Base-by-base conservation (phyloP, 2,113 vertebrate genomes). In the Phalacrocorax aristotelis region DNA sequence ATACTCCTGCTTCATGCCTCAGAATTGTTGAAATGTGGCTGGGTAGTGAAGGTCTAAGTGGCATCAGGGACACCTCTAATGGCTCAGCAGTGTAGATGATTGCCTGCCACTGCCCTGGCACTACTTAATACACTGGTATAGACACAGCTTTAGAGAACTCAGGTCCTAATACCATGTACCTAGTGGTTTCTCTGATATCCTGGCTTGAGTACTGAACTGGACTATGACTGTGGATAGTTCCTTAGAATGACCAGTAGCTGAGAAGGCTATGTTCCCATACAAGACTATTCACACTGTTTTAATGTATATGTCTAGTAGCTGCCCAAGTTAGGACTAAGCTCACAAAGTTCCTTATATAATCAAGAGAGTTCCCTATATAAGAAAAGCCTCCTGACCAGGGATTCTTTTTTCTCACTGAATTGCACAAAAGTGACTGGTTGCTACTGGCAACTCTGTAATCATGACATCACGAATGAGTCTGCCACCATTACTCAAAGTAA, bases 11-110 rank as follows among this genome's bases (percentile, higher is more conserved):
- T 66, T 71, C 26, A 3, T 74, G 22, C 11, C 14, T 51, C 2
- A 16, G 58, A 60, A 34, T 11, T 76, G 12, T 26, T 83, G 62
- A 76, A 68, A 80, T 9, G 14, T 11, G 51, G 2, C 19, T 80
- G 20, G 3, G 14, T 76, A 25, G 6, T 25, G 21, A 54, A 2
- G 6, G 22, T 51, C 5, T 60, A 83, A 86, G 62, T 16, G n/a
- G 19, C 9, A 5, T 32, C 27, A 64, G 27, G 8, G 4, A 48
- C 7, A 1, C 1, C 7, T 34, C 14, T 38, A 66, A 20, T 13
- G 34, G 32, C 10, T 80, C 21, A 12, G 5, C 48, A 55, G 10
- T 52, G 60, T 29, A 13, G 46, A n/a, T 42, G 29, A 20, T 27
- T 55, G 15, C 16, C 66, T 72, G 38, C 12, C 38, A 54, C 40